phyloP scores from a whole-genome alignment of 1,140 invertebrate species.

The Scylla paramamosain region DNA sequence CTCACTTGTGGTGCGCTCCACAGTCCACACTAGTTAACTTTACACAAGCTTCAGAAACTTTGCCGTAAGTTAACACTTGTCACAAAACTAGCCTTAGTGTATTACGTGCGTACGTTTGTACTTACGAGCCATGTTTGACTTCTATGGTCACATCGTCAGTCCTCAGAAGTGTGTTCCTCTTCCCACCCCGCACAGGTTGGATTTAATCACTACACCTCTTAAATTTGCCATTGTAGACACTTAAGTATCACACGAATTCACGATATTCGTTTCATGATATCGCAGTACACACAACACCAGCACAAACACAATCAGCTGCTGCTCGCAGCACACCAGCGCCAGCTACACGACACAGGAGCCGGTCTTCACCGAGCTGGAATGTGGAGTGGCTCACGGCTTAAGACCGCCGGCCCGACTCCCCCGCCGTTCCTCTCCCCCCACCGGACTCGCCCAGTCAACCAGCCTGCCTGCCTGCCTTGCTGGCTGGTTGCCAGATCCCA shows the following conservation, averaged over 20 bases:
- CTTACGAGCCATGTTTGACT: conserved; percentile 47
- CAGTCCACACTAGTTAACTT: too few relatives aligned
- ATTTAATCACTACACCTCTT: neutral
- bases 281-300: neutral
- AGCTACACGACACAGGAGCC: neutral
- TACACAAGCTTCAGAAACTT: too few relatives aligned
- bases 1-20: too few relatives aligned
- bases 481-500: neutral
- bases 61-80: too few relatives aligned
- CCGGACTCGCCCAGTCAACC: conserved; percentile 6
- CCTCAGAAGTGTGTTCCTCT: neutral
- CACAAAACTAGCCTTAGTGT: too few relatives aligned
- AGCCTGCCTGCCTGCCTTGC: neutral
- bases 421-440: neutral
- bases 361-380: conserved; percentile 64
- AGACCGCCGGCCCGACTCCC: conserved; percentile 42
- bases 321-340: neutral
- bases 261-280: neutral
- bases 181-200: neutral
- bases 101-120: neutral
- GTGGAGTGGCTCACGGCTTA: conserved; percentile 72
- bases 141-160: conserved; percentile 26
- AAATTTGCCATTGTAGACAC: neutral
- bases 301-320: conserved; percentile 27
- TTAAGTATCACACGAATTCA: neutral